These are phyloP conservation scores for Chrysolina haemoptera DNA, from an alignment of 2,888 invertebrate species.

Conservation along the genomic window DNA sequence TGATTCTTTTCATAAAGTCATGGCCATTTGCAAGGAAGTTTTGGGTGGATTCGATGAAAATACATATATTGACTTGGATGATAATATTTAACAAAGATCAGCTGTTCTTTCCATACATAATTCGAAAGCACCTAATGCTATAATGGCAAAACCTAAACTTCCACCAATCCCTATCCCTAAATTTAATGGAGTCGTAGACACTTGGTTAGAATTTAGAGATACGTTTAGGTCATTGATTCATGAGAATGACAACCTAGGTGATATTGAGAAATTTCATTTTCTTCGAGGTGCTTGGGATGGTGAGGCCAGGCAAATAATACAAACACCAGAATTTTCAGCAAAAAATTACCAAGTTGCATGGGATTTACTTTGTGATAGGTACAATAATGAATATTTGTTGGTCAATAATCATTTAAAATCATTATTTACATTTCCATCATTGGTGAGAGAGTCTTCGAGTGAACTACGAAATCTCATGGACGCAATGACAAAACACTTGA, in stretches of 20 bases:
- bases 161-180: slow-evolving; percentile 36
- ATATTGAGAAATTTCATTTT: slow-evolving; percentile 45
- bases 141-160: slow-evolving; percentile 20
- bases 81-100: slow-evolving; percentile 3
- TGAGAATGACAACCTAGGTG: neutral
- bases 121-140: slow-evolving; percentile 16
- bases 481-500: slow-evolving; percentile 39
- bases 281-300: slow-evolving; percentile 33
- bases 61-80: neutral
- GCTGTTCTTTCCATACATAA: neutral
- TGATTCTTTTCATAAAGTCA: slow-evolving; percentile 22
- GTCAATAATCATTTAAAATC: slow-evolving; percentile 44
- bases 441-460: slow-evolving; percentile 30
- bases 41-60: slow-evolving; percentile 3
- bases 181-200: slow-evolving; percentile 36
- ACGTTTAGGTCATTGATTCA: neutral
- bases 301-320: slow-evolving; percentile 39
- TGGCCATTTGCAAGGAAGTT: slow-evolving; percentile 13
- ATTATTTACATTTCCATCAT: slow-evolving; percentile 32
- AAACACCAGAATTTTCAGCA: slow-evolving; percentile 43
- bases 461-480: slow-evolving; percentile 34
- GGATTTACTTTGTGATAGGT: slow-evolving; percentile 44
- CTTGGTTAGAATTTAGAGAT: slow-evolving; percentile 2
- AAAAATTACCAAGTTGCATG: slow-evolving; percentile 43
- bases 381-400: slow-evolving; percentile 37